A percentile compares a stretch with the other conserved stretches of the same genome.
phyloP scores from a whole-genome alignment of 2,888 invertebrate species.

The Parnassius orleans region DNA sequence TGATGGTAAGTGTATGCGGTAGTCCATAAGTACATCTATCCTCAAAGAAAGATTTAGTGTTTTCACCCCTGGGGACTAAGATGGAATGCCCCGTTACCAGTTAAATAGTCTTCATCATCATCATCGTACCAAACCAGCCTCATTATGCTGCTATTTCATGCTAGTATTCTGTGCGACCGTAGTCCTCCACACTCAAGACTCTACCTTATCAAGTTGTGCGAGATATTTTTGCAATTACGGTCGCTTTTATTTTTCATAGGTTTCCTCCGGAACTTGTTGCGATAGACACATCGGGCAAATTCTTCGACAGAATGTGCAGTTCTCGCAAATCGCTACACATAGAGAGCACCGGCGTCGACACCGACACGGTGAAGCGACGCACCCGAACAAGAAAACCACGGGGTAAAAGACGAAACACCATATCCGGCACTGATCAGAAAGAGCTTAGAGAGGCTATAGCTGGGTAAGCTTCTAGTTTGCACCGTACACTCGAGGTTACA shows the following conservation, averaged over 20 bases:
- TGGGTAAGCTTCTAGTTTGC: slow-evolving; percentile 86
- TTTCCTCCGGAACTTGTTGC: slow-evolving; percentile 93
- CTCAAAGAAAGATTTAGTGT: too few relatives aligned
- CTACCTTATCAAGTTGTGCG: not conserved
- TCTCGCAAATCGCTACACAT: slow-evolving; percentile 90
- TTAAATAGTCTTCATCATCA: too few relatives aligned
- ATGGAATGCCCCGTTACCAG: too few relatives aligned
- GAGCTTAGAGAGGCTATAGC: slow-evolving; percentile 92
- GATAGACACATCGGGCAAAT: slow-evolving; percentile 93
- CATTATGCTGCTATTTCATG: too few relatives aligned
- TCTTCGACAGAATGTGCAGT: slow-evolving; percentile 94
- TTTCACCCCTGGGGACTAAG: too few relatives aligned
- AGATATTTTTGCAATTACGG: not conserved
- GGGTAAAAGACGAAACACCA: slow-evolving; percentile 93
- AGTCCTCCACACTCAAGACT: too few relatives aligned
- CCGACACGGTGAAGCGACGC: slow-evolving; percentile 84
- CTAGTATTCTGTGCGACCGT: too few relatives aligned
- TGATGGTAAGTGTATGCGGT: too few relatives aligned
- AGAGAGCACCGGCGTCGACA: slow-evolving; percentile 70
- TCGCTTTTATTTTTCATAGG: slow-evolving; percentile 62
- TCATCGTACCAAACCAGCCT: too few relatives aligned
- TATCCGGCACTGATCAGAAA: slow-evolving; percentile 94
- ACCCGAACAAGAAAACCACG: slow-evolving; percentile 88
- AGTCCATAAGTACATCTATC: too few relatives aligned
- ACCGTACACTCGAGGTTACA: slow-evolving; percentile 67